phyloP scores from a whole-genome alignment of 1,140 invertebrate species.

The Phocides pigmalion region DNA sequence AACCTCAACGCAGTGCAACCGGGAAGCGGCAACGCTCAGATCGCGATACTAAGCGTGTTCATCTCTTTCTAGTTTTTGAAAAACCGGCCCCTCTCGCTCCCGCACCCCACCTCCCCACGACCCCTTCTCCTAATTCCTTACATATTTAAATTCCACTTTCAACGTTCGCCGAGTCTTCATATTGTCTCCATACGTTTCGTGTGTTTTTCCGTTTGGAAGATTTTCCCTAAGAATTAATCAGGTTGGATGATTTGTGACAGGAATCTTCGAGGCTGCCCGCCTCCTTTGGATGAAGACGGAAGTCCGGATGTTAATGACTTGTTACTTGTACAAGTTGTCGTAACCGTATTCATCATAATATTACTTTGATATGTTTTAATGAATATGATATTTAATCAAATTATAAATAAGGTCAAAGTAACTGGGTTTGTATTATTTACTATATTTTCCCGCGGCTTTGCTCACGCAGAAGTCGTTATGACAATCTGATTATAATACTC shows the following conservation, averaged over 20 bases:
- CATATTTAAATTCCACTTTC: constrained; percentile 83
- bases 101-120: constrained; percentile 34
- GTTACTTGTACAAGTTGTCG: neutral
- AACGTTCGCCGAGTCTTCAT: constrained; percentile 68
- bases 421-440: too few species aligned
- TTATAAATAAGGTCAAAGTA: too few species aligned
- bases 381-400: too few species aligned
- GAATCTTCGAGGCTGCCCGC: neutral
- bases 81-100: constrained; percentile 54
- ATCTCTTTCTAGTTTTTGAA: constrained; percentile 82
- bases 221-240: constrained; percentile 32
- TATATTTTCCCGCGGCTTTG: too few species aligned
- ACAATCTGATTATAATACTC: too few species aligned
- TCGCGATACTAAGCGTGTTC: constrained; percentile 81
- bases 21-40: constrained; percentile 52
- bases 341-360: neutral
- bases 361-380: neutral
- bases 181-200: constrained; percentile 75
- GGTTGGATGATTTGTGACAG: constrained; percentile 2
- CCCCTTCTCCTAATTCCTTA: constrained; percentile 78
- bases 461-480: too few species aligned
- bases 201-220: constrained; percentile 31
- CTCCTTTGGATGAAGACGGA: neutral
- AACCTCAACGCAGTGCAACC: constrained; percentile 43
- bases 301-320: neutral